phyloP scores from a whole-genome alignment of 2,113 vertebrate genomes.

The Rhineura floridana region DNA sequence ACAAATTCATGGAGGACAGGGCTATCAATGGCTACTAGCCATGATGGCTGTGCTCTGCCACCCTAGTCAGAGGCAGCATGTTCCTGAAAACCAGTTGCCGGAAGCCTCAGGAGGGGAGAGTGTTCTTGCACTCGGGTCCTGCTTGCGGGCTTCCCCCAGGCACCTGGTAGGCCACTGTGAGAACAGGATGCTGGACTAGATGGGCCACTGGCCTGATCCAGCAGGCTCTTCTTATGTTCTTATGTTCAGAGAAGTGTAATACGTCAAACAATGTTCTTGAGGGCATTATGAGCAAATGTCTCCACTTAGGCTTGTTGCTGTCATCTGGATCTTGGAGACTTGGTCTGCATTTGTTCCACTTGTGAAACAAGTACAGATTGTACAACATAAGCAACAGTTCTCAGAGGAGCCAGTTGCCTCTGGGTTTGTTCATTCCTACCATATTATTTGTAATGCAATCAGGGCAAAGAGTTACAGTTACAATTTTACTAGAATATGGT shows the following conservation, averaged over 20 bases:
- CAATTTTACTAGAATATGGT: neutral
- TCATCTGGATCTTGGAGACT: neutral
- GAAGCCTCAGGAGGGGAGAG: too few species aligned
- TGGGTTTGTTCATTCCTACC: neutral
- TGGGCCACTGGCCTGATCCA: too few species aligned
- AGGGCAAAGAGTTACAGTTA: slow-evolving; percentile 4
- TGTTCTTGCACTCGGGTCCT: too few species aligned
- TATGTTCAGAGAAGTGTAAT: slow-evolving; percentile 15
- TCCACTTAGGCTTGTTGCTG: neutral
- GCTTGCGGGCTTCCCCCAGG: too few species aligned
- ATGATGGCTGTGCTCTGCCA: too few species aligned
- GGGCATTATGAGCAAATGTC: slow-evolving; percentile 23
- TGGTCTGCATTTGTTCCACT: slow-evolving; percentile 8
- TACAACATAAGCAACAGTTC: neutral
- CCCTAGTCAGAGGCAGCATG: too few species aligned
- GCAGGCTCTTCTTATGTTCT: too few species aligned
- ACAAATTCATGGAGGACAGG: too few species aligned
- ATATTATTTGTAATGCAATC: slow-evolving; percentile 1
- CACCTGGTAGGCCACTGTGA: too few species aligned
- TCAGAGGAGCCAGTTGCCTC: neutral
- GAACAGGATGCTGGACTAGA: too few species aligned
- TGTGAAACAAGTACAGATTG: slow-evolving; percentile 28
- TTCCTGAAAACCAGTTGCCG: too few species aligned
- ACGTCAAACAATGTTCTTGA: neutral
- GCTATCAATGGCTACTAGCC: too few species aligned